These are phyloP conservation scores for Zosterops hypoxanthus DNA, from an alignment of 2,113 vertebrate species.

Conservation along the genomic window DNA sequence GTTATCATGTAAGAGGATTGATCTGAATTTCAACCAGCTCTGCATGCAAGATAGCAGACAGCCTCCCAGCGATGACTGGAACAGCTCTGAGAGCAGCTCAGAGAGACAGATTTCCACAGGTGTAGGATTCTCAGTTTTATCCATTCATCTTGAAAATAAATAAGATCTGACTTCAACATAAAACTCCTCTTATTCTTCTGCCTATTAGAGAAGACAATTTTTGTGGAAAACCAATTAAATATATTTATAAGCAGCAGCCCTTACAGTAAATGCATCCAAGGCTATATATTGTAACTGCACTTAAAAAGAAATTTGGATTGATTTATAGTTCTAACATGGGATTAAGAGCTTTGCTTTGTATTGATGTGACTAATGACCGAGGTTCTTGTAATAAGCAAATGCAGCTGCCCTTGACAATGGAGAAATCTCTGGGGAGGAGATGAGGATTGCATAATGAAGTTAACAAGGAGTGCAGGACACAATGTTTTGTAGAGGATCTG, in stretches of 20 bases:
- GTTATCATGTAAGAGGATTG: neutral
- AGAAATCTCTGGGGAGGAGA: slow-evolving; percentile 30
- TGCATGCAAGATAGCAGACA: neutral
- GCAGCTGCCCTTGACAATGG: slow-evolving; percentile 67
- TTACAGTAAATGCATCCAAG: neutral
- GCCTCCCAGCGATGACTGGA: neutral
- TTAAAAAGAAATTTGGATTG: slow-evolving; percentile 37
- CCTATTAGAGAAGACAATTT: neutral
- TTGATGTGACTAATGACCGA: slow-evolving; percentile 37
- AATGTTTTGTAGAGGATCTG: neutral
- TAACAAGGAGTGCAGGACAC: neutral
- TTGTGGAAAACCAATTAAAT: neutral
- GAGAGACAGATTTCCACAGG: neutral
- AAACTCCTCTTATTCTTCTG: neutral
- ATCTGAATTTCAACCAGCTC: neutral
- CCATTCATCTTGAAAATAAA: neutral
- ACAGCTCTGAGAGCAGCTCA: neutral
- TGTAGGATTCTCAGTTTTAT: neutral
- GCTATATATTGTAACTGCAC: neutral
- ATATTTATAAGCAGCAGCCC: neutral
- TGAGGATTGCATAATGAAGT: slow-evolving; percentile 10
- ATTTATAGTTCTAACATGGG: slow-evolving; percentile 28
- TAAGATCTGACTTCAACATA: neutral
- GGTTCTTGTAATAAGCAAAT: slow-evolving; percentile 55
- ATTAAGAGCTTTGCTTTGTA: slow-evolving; percentile 35